Base-by-base conservation (phyloP, 2,113 vertebrate genomes). In the Puntigrus tetrazona region DNA sequence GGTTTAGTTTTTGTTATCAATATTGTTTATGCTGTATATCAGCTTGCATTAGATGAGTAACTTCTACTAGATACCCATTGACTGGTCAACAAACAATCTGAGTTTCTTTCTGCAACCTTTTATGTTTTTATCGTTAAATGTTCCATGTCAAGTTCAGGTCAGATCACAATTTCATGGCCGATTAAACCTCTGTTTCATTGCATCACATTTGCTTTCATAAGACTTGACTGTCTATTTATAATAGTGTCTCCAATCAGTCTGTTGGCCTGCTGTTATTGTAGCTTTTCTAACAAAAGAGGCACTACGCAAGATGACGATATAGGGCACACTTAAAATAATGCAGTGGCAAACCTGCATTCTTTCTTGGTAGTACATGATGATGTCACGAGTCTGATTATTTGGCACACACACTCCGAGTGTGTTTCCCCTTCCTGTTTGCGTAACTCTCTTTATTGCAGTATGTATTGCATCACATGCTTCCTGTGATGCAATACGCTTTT, bases 291-390 rank as follows among this genome's bases (percentile, higher is more conserved):
- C 92, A 92, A 90, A 89, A 85, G 82, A 72, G 70, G 25, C 75
- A 43, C 76, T 18, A 61, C 34, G 41, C 38, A 29, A 88, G 90
- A 88, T 91, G 78, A 45, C 31, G 78, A 78, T 90, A 90, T 84
- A 77, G 55, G 11, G 29, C 59, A 50, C 59, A 78, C 81, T 89
- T 89, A 90, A 90, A 91, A 92, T 91, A 92, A n/a, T 31, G 77
- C 52, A 14, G 14, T 1, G 7, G 57, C 45, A 34, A 52, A 36
- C 36, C 41, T 36, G 69, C 36, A 55, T 57, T 76, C 18, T 85
- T 59, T 75, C 77, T 84, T 84, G 83, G 52, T 88, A 89, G 88
- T 81, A 87, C 82, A 81, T 82, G 57, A 81, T 82, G 57, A 82
- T 77, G 80, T 74, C 65, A 59, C 36, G 27, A 34, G 34, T 45